These are phyloP conservation scores for Himalopsyche anomala DNA, from an alignment of 2,888 invertebrate genomes.

Conservation along the genomic window DNA sequence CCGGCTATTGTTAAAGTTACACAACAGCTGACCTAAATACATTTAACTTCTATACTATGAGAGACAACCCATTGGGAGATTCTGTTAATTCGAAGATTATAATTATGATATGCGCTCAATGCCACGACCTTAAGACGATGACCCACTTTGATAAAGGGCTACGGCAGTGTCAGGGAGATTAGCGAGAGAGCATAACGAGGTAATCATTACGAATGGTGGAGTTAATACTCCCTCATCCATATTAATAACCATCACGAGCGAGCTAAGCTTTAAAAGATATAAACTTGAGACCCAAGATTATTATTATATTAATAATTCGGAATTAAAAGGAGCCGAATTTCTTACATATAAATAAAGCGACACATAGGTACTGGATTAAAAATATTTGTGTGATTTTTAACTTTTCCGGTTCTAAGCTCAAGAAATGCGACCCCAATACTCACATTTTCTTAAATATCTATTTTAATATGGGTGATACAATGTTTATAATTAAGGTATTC, in stretches of 20 bases:
- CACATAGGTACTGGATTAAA: too few relatives aligned
- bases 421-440: too few relatives aligned
- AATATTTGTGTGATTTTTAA: too few relatives aligned
- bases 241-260: background rate
- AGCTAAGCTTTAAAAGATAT: background rate
- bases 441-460: too few relatives aligned
- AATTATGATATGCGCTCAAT: background rate
- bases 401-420: too few relatives aligned
- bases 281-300: background rate
- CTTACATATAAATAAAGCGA: too few relatives aligned
- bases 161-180: background rate
- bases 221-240: background rate
- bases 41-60: too few relatives aligned
- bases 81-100: background rate
- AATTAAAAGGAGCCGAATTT: too few relatives aligned
- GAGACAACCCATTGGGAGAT: background rate
- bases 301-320: background rate
- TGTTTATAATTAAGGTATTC: too few relatives aligned
- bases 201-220: background rate
- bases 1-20: background rate
- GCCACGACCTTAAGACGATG: background rate
- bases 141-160: background rate
- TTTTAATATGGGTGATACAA: too few relatives aligned
- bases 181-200: background rate
- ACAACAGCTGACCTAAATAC: too few relatives aligned